These are phyloP conservation scores for Cataglyphis altisquamis DNA, from an alignment of 2,888 invertebrate genomes.

Conservation along the genomic window DNA sequence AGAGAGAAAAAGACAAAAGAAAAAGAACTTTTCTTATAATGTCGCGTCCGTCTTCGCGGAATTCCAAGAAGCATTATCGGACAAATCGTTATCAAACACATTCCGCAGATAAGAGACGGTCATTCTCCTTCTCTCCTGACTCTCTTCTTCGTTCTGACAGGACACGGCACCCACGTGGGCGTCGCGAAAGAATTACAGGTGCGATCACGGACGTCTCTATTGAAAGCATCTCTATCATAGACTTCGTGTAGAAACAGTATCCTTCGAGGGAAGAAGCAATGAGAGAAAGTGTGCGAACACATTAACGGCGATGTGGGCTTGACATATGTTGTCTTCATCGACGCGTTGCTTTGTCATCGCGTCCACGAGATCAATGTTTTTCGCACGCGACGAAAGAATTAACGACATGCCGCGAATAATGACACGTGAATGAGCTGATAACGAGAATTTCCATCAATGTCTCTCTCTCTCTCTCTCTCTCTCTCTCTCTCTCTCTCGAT, in stretches of 20 bases:
- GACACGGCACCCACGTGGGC: constrained; percentile 45
- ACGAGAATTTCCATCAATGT: not conserved
- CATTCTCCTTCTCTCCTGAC: constrained; percentile 33
- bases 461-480: not conserved
- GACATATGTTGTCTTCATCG: constrained; percentile 36
- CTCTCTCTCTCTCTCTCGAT: not conserved
- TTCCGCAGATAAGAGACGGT: constrained; percentile 71
- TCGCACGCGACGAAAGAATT: constrained; percentile 14
- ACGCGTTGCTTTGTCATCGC: constrained; percentile 32
- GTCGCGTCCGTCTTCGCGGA: constrained; percentile 34
- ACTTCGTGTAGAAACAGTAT: constrained; percentile 6
- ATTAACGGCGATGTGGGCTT: constrained; percentile 17
- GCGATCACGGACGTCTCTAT: constrained; percentile 42
- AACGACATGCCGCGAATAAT: constrained; percentile 13
- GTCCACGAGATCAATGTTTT: constrained; percentile 12
- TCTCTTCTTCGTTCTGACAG: constrained; percentile 32
- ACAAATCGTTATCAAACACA: constrained; percentile 72
- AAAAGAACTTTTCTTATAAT: not conserved
- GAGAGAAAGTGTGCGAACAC: constrained; percentile 14
- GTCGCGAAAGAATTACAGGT: constrained; percentile 49
- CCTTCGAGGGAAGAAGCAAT: not conserved
- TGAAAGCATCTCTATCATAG: constrained; percentile 30
- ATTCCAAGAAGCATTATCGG: constrained; percentile 71
- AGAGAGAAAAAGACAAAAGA: not conserved
- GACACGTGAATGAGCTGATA: not conserved